phyloP scores from a whole-genome alignment of 2,113 vertebrate genomes.

The Onychorhynchus coronatus region DNA sequence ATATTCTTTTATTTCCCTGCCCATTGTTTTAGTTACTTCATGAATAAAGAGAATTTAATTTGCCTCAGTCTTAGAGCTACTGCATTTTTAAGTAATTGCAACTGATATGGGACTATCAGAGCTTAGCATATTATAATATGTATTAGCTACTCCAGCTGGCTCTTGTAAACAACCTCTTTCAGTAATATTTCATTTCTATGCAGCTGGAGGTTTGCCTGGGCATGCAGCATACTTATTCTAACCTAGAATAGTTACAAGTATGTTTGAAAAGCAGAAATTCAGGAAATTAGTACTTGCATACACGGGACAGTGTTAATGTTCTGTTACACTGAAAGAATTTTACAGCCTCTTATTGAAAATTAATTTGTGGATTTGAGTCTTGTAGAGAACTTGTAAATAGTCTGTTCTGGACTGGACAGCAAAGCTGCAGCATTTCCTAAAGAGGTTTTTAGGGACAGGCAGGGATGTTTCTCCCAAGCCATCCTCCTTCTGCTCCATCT shows the following conservation, averaged over 20 bases:
- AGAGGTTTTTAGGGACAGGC: background rate
- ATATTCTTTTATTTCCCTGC: conserved; percentile 8
- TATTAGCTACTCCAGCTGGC: conserved; percentile 24
- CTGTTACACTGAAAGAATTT: background rate
- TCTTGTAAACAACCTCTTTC: conserved; percentile 40
- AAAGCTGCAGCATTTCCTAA: background rate
- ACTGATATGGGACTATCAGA: conserved; percentile 16
- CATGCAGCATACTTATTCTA: conserved; percentile 28
- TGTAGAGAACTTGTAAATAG: background rate
- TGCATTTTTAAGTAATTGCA: conserved; percentile 49
- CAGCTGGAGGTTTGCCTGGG: conserved; percentile 30
- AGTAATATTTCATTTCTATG: conserved; percentile 55
- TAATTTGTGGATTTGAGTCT: background rate
- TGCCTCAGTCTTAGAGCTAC: background rate
- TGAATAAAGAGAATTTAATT: conserved; percentile 42
- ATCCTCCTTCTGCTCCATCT: background rate
- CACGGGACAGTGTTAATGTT: background rate
- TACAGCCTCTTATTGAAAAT: background rate
- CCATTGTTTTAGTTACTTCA: conserved; percentile 31
- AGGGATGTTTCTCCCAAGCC: background rate
- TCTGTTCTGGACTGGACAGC: background rate
- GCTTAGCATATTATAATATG: conserved; percentile 36
- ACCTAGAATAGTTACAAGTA: background rate
- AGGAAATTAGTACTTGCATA: background rate
- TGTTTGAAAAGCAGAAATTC: conserved; percentile 1